Base-by-base conservation (phyloP, 2,888 invertebrate species). In the Cremastobaeus sp. region DNA sequence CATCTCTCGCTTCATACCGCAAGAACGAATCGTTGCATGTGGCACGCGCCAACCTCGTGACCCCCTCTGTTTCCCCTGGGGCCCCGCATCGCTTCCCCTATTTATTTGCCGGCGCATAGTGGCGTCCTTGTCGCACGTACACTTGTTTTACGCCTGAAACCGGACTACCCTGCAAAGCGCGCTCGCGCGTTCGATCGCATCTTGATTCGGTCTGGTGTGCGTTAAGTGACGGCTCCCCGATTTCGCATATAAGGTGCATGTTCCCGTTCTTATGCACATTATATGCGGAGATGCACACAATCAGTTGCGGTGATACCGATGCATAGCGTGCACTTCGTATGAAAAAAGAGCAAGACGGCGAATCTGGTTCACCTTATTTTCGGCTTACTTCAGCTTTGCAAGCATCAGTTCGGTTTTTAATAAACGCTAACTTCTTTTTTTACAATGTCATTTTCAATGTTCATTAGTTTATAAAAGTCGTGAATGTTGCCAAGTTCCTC, bases 21-120 rank as follows among this genome's bases (percentile, higher is more conserved):
- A 72, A 72, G 72, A 76, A 79, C 74, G 82, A 85, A 84, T 84
- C 83, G 85, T 83, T 86, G 85, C 85, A 85, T 81, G 83, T 82
- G 86, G 86, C 86, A 85, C 86, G 86, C 86, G 87, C 86, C 86
- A 79, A 85, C 82, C 86, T 84, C 85, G 86, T 86, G 84, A 66
- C 74, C 41, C 54, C 52, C 65, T 60, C 68, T 71, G 39, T 35
- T 17, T 30, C 39, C 66, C 79, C 68, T 73, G 73, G 70, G 76
- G 76, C 71, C 50, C 37, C 48, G 50, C 62, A 70, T 60, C 71
- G 62, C 72, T 64, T 64, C 74, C 69, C 74, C 69, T 74, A 62
- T 60, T 68, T 43, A 57, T 57, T 48, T 21, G 66, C 41, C 57
- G 50, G 57, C 57, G 57, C 57, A 48, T 66, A 39, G 57, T 20